These are phyloP conservation scores for Linnaemya vulpina DNA, from an alignment of 2,888 invertebrate genomes.

Conservation along the genomic window DNA sequence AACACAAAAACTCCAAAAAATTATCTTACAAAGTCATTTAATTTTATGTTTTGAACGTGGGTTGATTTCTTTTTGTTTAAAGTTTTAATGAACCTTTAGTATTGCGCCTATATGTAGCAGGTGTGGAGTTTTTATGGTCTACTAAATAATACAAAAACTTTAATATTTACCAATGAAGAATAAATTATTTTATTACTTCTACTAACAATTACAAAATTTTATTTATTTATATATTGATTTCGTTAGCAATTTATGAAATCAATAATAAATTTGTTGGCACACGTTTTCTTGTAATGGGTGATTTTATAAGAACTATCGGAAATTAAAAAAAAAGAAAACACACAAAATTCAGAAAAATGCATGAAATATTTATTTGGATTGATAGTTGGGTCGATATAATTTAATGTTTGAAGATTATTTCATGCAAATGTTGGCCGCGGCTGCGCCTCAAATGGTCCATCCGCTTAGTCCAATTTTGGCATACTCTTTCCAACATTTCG, in stretches of 20 bases:
- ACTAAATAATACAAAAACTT: slow-evolving; percentile 29
- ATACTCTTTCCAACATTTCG: too few relatives aligned
- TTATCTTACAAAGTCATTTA: slow-evolving; percentile 30
- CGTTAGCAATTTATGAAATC: slow-evolving; percentile 25
- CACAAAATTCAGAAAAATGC: too few relatives aligned
- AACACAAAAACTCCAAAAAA: slow-evolving; percentile 7
- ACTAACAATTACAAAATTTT: slow-evolving; percentile 43
- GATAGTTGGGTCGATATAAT: too few relatives aligned
- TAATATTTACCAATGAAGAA: slow-evolving; percentile 26
- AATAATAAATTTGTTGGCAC: too few relatives aligned
- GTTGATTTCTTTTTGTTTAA: slow-evolving; percentile 14
- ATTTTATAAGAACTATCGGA: too few relatives aligned
- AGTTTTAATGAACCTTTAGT: slow-evolving; percentile 25
- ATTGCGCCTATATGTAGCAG: slow-evolving; percentile 50
- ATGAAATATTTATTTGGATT: too few relatives aligned
- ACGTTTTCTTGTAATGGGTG: too few relatives aligned
- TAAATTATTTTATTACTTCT: slow-evolving; percentile 29
- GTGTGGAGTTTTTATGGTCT: slow-evolving; percentile 60
- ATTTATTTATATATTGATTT: slow-evolving; percentile 35
- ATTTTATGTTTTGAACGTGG: slow-evolving; percentile 48
- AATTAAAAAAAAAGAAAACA: too few relatives aligned
- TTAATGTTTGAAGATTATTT: too few relatives aligned
- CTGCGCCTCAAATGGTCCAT: too few relatives aligned
- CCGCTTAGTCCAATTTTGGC: too few relatives aligned
- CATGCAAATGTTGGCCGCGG: too few relatives aligned